A percentile compares a stretch with the other conserved stretches of the same genome.
Evolutionary conservation across 2,113 vertebrate genomes (phyloP).

Genomic region (Rallus limicola): DNA sequence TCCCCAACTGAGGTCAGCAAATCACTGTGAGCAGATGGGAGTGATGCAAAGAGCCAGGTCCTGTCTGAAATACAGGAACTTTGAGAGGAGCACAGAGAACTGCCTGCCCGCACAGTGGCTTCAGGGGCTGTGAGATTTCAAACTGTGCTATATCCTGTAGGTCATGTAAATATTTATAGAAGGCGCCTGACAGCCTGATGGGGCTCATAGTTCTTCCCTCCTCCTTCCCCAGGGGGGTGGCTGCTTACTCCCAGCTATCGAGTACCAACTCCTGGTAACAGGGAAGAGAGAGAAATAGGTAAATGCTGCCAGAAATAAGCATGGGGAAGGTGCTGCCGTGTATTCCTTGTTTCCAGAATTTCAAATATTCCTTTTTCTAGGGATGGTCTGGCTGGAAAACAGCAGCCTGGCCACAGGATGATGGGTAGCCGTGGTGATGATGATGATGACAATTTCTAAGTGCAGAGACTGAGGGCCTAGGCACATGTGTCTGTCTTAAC

Average conservation of each 20-base stretch:
- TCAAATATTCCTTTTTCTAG: background rate
- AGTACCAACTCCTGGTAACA: background rate
- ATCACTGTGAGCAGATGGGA: background rate
- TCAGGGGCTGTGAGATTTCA: background rate
- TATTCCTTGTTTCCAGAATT: background rate
- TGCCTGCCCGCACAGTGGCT: background rate
- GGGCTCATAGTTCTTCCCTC: background rate
- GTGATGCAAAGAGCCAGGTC: background rate
- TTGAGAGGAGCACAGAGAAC: background rate
- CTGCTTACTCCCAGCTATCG: background rate
- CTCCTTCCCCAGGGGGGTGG: background rate
- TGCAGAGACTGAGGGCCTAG: background rate
- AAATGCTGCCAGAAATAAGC: background rate
- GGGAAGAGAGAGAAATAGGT: background rate
- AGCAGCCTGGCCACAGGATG: background rate
- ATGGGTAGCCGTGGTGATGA: background rate
- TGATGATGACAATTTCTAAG: background rate
- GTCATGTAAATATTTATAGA: background rate
- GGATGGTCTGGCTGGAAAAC: background rate
- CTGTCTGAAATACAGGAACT: background rate
- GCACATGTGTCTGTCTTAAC: background rate
- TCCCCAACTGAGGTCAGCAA: background rate
- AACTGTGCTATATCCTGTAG: background rate
- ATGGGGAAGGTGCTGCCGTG: accelerated
- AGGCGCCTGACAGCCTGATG: background rate